Percentiles rank a stretch among this genome's conserved stretches.
These are phyloP conservation scores for Zaprionus lachaisei DNA, from an alignment of 1,140 invertebrate genomes.

Conservation along the genomic window DNA sequence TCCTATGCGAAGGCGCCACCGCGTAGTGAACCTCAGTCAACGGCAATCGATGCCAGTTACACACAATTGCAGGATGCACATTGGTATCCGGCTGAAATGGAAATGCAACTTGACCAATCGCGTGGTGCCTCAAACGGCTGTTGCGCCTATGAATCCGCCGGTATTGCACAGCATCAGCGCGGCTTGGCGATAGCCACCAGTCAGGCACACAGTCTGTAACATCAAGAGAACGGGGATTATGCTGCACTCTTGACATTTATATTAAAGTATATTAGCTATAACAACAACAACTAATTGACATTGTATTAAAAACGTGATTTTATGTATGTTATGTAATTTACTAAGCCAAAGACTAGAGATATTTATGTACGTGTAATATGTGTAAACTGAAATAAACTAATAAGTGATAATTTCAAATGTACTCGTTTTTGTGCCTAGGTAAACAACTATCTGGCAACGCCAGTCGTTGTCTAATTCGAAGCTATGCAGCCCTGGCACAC, in stretches of 20 bases:
- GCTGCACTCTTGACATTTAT: constrained; percentile 14
- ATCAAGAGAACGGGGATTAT: neutral
- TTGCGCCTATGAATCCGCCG: constrained; percentile 57
- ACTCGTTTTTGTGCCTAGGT: neutral
- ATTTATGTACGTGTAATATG: constrained; percentile 32
- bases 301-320: constrained; percentile 74
- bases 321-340: constrained; percentile 46
- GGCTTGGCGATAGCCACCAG: constrained; percentile 56
- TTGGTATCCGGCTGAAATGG: constrained; percentile 60
- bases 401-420: constrained; percentile 31
- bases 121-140: constrained; percentile 23
- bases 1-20: constrained; percentile 51
- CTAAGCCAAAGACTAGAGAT: constrained; percentile 69
- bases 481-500: constrained; percentile 20
- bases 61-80: constrained; percentile 52
- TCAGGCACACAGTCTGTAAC: constrained; percentile 58
- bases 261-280: constrained; percentile 8
- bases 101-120: constrained; percentile 53
- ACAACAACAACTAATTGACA: constrained; percentile 20
- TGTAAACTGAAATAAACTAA: constrained; percentile 47
- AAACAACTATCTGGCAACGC: constrained; percentile 14
- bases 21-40: constrained; percentile 38
- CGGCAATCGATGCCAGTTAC: constrained; percentile 46
- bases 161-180: constrained; percentile 57
- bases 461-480: neutral